Evolutionary conservation across 2,113 vertebrate genomes (phyloP).

Genomic region (Amphilophus citrinellus): DNA sequence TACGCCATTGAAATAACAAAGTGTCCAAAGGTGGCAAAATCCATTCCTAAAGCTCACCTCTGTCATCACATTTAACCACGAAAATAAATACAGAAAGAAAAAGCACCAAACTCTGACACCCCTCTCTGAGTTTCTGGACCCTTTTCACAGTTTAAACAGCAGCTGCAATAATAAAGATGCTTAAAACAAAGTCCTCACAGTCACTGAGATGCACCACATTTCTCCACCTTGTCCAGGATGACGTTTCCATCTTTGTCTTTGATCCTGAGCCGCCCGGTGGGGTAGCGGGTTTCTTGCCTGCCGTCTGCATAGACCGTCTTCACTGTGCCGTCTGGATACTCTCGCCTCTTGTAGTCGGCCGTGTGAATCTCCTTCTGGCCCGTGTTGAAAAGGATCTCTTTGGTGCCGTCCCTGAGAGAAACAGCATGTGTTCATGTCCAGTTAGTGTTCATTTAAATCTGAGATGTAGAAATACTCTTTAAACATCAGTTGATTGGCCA

Average conservation of each 20-base stretch:
- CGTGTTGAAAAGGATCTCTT: slow-evolving; percentile 93
- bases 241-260: slow-evolving; percentile 93
- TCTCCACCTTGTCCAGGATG: slow-evolving; percentile 82
- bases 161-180: neutral
- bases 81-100: neutral
- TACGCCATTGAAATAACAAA: neutral
- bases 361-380: slow-evolving; percentile 95
- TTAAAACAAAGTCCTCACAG: neutral
- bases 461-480: neutral
- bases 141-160: neutral
- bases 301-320: slow-evolving; percentile 93
- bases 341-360: slow-evolving; percentile 88
- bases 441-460: neutral
- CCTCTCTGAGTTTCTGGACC: neutral
- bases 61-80: neutral
- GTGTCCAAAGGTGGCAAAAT: neutral
- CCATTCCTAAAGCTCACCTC: neutral
- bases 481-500: neutral
- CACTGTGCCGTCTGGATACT: slow-evolving; percentile 94
- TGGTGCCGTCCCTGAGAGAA: slow-evolving; percentile 88
- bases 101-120: neutral
- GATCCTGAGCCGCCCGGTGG: slow-evolving; percentile 87
- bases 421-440: neutral
- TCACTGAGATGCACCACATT: neutral
- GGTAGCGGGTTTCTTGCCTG: slow-evolving; percentile 93